These are phyloP conservation scores for Hypothenemus hampei DNA, from an alignment of 1,140 invertebrate species.

Conservation along the genomic window DNA sequence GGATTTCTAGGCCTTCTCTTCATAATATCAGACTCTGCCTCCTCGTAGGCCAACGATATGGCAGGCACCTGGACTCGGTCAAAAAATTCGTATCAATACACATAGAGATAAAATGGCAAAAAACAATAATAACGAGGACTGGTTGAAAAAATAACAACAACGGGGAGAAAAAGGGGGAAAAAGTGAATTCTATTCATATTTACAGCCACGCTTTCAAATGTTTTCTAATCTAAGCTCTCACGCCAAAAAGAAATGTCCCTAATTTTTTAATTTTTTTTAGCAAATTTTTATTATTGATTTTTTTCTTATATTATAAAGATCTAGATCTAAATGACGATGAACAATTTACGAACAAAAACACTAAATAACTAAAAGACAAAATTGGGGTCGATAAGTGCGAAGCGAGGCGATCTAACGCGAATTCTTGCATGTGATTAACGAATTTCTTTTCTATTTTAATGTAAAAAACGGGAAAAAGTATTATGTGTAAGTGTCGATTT, in stretches of 20 bases:
- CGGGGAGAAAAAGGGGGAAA: constrained; percentile 25
- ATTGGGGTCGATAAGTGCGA: constrained; percentile 38
- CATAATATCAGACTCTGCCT: constrained; percentile 99
- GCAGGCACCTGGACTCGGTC: constrained; percentile 84
- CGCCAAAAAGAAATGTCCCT: too few species aligned
- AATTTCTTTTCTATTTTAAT: too few species aligned
- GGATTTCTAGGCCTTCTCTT: constrained; percentile 98
- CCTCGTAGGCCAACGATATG: constrained; percentile 99
- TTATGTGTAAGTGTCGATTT: constrained; percentile 34
- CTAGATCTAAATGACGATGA: too few species aligned
- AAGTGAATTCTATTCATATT: too few species aligned
- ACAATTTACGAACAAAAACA: too few species aligned
- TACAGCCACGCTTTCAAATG: too few species aligned
- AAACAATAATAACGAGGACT: background rate
- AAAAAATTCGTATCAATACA: constrained; percentile 35
- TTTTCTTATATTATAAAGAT: too few species aligned
- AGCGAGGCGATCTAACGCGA: constrained; percentile 37
- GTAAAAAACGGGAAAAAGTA: constrained; percentile 25
- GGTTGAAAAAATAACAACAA: constrained; percentile 4
- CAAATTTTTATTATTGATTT: too few species aligned
- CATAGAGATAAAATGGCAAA: background rate
- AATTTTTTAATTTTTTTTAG: too few species aligned
- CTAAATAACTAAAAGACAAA: too few species aligned
- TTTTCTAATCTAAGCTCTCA: too few species aligned
- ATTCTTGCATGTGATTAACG: constrained; percentile 31